Percentiles rank a stretch among this genome's conserved stretches.
Evolutionary conservation across 2,113 vertebrate genomes (phyloP).

Genomic region (Xyrauchen texanus): DNA sequence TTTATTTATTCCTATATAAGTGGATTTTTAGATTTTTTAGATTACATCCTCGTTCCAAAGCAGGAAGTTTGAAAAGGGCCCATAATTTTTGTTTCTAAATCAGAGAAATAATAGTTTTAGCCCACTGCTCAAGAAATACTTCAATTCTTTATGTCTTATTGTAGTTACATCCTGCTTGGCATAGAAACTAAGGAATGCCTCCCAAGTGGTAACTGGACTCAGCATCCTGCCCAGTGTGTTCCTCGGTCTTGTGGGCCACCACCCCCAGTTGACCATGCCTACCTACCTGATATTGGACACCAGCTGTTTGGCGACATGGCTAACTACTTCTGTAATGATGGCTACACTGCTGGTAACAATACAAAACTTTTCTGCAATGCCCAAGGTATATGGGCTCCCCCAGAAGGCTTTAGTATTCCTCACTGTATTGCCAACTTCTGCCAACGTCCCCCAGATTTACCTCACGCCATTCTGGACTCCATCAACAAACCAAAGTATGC

Average conservation of each 20-base stretch:
- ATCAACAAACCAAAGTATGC: conserved; percentile 85
- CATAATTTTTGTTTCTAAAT: too few species aligned
- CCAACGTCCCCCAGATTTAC: conserved; percentile 80
- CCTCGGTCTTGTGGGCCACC: conserved; percentile 93
- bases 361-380: conserved; percentile 88
- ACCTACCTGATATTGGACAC: conserved; percentile 84
- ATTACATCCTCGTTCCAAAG: too few species aligned
- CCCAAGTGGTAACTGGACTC: conserved; percentile 83
- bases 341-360: conserved; percentile 89
- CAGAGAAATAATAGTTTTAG: too few species aligned
- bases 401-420: conserved; percentile 78
- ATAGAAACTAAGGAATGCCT: conserved; percentile 85
- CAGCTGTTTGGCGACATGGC: conserved; percentile 90
- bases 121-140: background rate
- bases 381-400: conserved; percentile 88
- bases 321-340: conserved; percentile 91
- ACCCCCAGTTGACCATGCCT: conserved; percentile 86
- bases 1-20: too few species aligned
- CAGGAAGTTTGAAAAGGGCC: too few species aligned
- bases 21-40: too few species aligned
- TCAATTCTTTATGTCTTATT: background rate
- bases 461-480: conserved; percentile 90
- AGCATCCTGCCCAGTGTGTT: conserved; percentile 84
- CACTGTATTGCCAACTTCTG: conserved; percentile 94
- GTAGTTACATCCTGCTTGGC: conserved; percentile 88